A percentile compares a stretch with the other conserved stretches of the same genome.
phyloP scores from a whole-genome alignment of 2,888 invertebrate genomes.

The Acleris holmiana region DNA sequence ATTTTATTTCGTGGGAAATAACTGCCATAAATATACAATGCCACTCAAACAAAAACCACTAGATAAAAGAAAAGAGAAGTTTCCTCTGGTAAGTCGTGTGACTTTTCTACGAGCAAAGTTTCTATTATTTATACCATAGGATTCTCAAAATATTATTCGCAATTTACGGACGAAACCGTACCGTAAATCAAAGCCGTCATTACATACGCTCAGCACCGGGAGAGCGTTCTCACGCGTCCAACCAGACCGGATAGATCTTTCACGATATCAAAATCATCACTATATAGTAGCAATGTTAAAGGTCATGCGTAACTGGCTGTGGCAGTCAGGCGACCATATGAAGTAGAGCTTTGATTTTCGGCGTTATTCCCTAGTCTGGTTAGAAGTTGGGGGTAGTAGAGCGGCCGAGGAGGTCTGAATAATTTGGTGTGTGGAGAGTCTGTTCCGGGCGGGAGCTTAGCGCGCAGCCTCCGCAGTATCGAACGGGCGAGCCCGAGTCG shows the following conservation, averaged over 20 bases:
- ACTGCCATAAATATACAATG: slow-evolving; percentile 7
- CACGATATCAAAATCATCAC: slow-evolving; percentile 50
- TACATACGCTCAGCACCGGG: slow-evolving; percentile 53
- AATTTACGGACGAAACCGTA: slow-evolving; percentile 52
- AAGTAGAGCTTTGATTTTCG: slow-evolving; percentile 55
- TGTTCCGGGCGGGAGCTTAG: slow-evolving; percentile 52
- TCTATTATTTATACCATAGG: slow-evolving; percentile 37
- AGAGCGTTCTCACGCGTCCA: slow-evolving; percentile 39
- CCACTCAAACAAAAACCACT: slow-evolving; percentile 18
- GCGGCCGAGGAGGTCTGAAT: slow-evolving; percentile 56
- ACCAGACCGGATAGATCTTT: slow-evolving; percentile 49
- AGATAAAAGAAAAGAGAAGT: slow-evolving; percentile 5
- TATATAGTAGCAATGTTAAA: slow-evolving; percentile 51
- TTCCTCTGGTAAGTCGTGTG: slow-evolving; percentile 11
- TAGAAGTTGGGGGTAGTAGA: slow-evolving; percentile 38
- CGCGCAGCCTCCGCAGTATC: slow-evolving; percentile 62
- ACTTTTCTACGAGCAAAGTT: slow-evolving; percentile 26
- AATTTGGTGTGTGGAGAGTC: slow-evolving; percentile 51
- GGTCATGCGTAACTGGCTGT: slow-evolving; percentile 59
- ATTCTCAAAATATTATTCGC: slow-evolving; percentile 41
- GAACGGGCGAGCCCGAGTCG: slow-evolving; percentile 54
- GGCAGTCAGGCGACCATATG: slow-evolving; percentile 49
- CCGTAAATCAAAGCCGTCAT: slow-evolving; percentile 64
- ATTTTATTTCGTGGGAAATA: slow-evolving; percentile 8
- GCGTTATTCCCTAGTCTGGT: slow-evolving; percentile 38